These are phyloP conservation scores for Homalodisca vitripennis DNA, from an alignment of 1,140 invertebrate genomes.

Conservation along the genomic window DNA sequence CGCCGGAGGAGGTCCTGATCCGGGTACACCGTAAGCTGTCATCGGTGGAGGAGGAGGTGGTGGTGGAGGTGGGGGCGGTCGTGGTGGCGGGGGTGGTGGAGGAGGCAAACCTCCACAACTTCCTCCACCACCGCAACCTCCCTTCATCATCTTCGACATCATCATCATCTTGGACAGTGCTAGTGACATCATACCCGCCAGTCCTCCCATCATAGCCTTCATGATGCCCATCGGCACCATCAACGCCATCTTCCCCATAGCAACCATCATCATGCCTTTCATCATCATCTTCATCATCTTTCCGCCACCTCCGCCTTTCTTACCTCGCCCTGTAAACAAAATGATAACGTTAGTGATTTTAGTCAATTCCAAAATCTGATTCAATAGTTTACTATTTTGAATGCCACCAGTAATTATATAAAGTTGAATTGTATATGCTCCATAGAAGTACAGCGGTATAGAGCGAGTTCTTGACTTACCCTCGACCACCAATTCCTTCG, in stretches of 20 bases:
- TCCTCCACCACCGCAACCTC: not conserved
- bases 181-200: constrained; percentile 28
- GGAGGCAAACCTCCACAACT: not conserved
- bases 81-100: constrained; percentile 28
- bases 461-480: too few relatives aligned
- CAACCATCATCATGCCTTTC: not conserved
- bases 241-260: constrained; percentile 6
- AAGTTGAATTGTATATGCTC: too few relatives aligned
- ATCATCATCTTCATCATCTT: constrained; percentile 10
- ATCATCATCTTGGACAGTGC: constrained; percentile 32
- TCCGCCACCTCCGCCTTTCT: not conserved
- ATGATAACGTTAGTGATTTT: not conserved
- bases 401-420: not conserved
- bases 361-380: not conserved
- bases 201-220: constrained; percentile 19
- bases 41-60: not conserved
- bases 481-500: not conserved
- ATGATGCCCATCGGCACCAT: not conserved
- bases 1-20: not conserved
- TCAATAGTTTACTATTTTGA: not conserved
- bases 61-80: constrained; percentile 8
- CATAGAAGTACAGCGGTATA: too few relatives aligned
- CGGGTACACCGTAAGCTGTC: not conserved
- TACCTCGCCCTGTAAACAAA: constrained; percentile 1
- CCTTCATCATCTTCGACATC: not conserved